Base-by-base conservation (phyloP, 2,888 invertebrate genomes). In the Cephus sareptanus region DNA sequence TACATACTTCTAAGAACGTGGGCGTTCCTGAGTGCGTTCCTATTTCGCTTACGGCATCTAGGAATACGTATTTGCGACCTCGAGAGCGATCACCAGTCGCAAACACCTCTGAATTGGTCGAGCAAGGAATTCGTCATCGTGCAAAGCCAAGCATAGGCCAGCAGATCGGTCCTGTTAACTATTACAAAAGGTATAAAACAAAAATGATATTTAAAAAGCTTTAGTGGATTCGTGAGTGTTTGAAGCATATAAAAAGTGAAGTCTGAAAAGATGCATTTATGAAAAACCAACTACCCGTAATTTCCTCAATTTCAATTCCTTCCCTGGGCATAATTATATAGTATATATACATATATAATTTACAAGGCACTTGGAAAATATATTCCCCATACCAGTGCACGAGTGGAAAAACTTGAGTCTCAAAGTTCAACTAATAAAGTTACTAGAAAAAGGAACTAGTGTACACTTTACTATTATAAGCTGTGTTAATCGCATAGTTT, bases 401-500 rank as follows among this genome's bases (percentile, higher is more conserved):
- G 56, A 56, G 56, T 56, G 23, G 56, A 56, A 9, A 23, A 23
- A 23, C 23, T 56, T 23, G 23, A 56, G 23, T 56, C 23, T 56
- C 1, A 9, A 56, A 56, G 23, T 56, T 56, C 9, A 23, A 56
- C 9, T 23, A 56, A 56, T 56, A 56, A 23, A 56, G 23, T 4
- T 73, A 34, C 74, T 70, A 68, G 77, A 33, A 56, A 31, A 40
- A 73, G 56, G 37, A 71, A 75, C 70, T 73, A 76, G 74, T 76
- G 78, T 74, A 75, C 80, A 34, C 80, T 80, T 70, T 77, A 75
- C 74, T 69, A 74, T 80, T 78, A 40, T 79, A 78, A 76, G 79
- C 76, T 56, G 23, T 56, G 56, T 23, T 56, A 56, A 56, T 56
- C 56, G 56, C 9, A 23, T 9, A 23, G 56, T 56, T 9, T 2